Evolutionary conservation across 1,140 invertebrate species (phyloP).

Genomic region (Nasonia longicornis): DNA sequence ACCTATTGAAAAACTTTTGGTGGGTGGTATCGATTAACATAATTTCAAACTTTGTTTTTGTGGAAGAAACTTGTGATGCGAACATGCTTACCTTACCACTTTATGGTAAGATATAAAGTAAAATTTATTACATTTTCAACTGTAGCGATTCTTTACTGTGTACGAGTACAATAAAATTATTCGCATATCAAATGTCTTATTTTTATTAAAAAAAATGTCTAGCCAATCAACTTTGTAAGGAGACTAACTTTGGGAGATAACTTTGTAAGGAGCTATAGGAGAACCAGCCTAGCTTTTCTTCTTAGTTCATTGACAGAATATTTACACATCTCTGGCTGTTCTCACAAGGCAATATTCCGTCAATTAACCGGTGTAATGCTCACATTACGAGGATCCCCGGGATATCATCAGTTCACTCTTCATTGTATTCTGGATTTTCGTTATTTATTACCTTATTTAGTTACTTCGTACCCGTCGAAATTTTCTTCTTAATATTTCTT

Average conservation of each 20-base stretch:
- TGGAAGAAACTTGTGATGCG: neutral
- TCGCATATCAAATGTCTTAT: too few relatives aligned
- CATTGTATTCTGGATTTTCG: neutral
- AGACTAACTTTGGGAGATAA: neutral
- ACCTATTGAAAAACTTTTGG: neutral
- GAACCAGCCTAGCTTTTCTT: neutral
- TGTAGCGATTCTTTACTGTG: too few relatives aligned
- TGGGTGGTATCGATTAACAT: neutral
- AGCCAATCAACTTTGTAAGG: too few relatives aligned
- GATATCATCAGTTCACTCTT: neutral
- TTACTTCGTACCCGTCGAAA: neutral
- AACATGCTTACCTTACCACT: neutral
- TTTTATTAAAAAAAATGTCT: too few relatives aligned
- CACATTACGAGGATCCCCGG: neutral
- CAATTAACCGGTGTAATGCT: neutral
- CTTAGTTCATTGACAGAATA: neutral
- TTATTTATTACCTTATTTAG: slow-evolving; percentile 10
- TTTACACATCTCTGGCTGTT: neutral
- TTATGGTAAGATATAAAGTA: neutral
- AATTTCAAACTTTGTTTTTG: neutral
- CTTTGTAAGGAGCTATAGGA: too few relatives aligned
- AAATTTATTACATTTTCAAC: too few relatives aligned
- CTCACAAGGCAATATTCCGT: neutral
- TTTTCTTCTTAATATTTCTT: neutral
- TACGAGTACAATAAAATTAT: too few relatives aligned